These are phyloP conservation scores for Asbolus verrucosus DNA, from an alignment of 1,140 invertebrate genomes.

Conservation along the genomic window DNA sequence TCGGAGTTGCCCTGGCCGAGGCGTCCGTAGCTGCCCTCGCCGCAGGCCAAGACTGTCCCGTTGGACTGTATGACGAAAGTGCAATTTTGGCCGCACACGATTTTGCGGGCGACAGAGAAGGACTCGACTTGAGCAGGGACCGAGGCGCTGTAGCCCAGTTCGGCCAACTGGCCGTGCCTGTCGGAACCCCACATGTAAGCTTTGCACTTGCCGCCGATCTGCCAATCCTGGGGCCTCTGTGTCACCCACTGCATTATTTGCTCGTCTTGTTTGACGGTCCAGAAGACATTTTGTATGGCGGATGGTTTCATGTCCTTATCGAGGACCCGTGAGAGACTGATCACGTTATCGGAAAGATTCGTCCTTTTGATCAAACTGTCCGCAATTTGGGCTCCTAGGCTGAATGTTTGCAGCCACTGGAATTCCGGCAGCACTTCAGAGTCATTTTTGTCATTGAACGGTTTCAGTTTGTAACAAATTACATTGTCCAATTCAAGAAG, in stretches of 20 bases:
- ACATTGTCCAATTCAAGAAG: conserved; percentile 70
- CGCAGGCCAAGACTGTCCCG: conserved; percentile 89
- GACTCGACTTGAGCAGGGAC: conserved; percentile 66
- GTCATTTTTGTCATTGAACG: conserved; percentile 64
- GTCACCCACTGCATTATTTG: conserved; percentile 76
- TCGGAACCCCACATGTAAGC: conserved; percentile 76
- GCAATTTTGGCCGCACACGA: conserved; percentile 77
- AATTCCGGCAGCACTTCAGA: conserved; percentile 67
- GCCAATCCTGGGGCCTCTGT: conserved; percentile 75
- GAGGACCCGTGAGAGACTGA: conserved; percentile 49
- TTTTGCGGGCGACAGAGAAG: conserved; percentile 69
- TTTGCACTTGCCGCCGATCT: conserved; percentile 74
- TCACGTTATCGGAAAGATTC: conserved; percentile 67
- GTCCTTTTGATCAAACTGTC: conserved; percentile 69
- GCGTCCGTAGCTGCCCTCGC: conserved; percentile 93
- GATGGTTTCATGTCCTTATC: conserved; percentile 61
- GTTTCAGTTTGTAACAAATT: conserved; percentile 67
- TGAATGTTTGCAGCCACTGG: conserved; percentile 73
- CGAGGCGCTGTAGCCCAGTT: conserved; percentile 67
- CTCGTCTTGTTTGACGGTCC: conserved; percentile 72
- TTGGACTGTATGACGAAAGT: conserved; percentile 74
- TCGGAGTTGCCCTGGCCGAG: conserved; percentile 94
- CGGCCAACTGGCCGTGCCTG: conserved; percentile 74
- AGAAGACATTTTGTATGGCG: conserved; percentile 66
- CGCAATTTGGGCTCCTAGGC: conserved; percentile 69